phyloP scores from a whole-genome alignment of 30 jellyfish, hydroid and myxozoan species.

The Turritopsis rubra region DNA sequence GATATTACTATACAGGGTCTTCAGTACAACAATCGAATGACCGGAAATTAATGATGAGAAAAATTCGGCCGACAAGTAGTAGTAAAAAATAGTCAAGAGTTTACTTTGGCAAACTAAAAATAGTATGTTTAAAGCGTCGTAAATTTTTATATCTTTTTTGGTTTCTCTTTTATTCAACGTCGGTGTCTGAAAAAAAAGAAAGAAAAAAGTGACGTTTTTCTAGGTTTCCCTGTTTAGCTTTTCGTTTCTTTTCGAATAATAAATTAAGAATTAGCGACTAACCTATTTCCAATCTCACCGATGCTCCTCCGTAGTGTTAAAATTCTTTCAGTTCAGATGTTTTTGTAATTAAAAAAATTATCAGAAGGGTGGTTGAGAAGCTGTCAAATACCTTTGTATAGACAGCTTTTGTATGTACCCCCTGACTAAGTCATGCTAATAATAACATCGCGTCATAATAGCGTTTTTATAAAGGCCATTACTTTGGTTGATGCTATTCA shows the following conservation, averaged over 20 bases:
- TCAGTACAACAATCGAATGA: neutral
- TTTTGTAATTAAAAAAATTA: neutral
- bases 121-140: no score
- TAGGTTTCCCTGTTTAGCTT: neutral
- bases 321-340: neutral
- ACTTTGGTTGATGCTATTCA: neutral
- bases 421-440: neutral
- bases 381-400: neutral
- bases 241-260: neutral
- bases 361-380: neutral
- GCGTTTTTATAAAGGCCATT: neutral
- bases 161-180: neutral
- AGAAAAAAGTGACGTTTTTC: neutral
- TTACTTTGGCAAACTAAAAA: neutral
- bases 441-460: neutral
- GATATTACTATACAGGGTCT: no score
- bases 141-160: no score
- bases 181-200: neutral
- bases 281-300: neutral
- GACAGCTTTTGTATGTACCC: neutral
- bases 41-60: neutral
- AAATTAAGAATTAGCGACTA: neutral
- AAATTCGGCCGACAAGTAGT: neutral
- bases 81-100: neutral
- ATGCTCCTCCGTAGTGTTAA: neutral